Base-by-base conservation (phyloP, 2,113 vertebrate species). In the Xerus inauris region DNA sequence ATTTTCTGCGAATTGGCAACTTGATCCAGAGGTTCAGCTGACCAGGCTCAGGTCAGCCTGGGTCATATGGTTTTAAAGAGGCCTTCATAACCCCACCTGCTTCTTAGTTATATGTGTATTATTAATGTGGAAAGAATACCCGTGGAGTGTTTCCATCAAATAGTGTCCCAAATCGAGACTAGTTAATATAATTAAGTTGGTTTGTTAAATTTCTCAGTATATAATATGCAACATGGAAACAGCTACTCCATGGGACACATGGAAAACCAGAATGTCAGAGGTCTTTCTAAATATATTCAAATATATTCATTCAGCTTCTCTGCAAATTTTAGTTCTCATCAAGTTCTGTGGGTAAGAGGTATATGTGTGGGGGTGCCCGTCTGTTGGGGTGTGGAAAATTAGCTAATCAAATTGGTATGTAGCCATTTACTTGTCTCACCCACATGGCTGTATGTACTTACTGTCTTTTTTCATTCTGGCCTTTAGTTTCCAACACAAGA, bases 391-490 rank as follows among this genome's bases (percentile, higher is more conserved):
- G 86, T 84, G 75, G 79, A 75, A 94, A 73, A 90, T 64, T 82
- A 88, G 67, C 59, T 49, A 20, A 12, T 94, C 87, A 65, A 71
- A 83, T 84, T 95, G 30, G 86, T 89, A 59, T 69, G 30, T 64
- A 96, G 88, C 82, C 81, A 35, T 88, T 96, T 91, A 62, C 64
- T 92, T 95, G 57, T 89, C 38, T 96, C 81, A 28, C 38, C 90
- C 26, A 0, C 38, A 11, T 73, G 54, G 40, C 79, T 84, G 8
- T 86, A 6, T 42, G 16, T 69, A 62, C 0, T n/a, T 19, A 0
- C 5, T 12, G 47, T 9, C 1, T 92, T 89, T 57, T 57, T 22
- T 57, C 8, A 59, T 28, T 95, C 84, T 93, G 73, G 79, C 40
- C 89, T 97, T 30, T 0, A 86, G 79, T 96, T 49, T 88, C 75